Base-by-base conservation (phyloP, 2,797 vertebrate species). In the Apogon hyalosoma region DNA sequence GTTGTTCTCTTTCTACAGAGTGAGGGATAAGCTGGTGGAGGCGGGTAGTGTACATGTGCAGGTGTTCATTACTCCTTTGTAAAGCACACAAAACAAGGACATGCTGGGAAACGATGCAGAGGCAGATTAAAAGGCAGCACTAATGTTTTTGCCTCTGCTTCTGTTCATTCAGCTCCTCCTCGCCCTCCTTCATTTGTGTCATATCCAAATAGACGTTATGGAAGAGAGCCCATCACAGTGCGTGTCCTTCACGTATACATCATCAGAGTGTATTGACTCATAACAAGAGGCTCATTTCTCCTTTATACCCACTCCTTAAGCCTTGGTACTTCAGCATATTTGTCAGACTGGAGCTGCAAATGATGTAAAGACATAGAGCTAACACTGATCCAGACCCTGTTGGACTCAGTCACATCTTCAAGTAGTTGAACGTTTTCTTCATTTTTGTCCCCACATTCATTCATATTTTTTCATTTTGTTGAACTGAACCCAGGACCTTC, bases 1-100 rank as follows among this genome's bases (percentile, higher is more conserved):
- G 79, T 88, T 90, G 80, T 85, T 85, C 69, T 64, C 63, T 59
- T 69, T 70, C 52, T 64, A 65, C 21, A n/a, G 8, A 6, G 55
- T 55, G 60, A 80, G 52, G 42, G 24, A 56, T 58, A 7, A 19
- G 42, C 13, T 7, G 52, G n/a, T 47, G 56, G 73, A 50, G 58
- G 54, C 6, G 40, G 64, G 41, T 52, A 69, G 28, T 41, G 68
- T 38, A 14, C 12, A 14, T 33, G 63, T 59, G 68, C 71, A 75
- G 73, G 75, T 82, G 69, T 50, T 54, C 59, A 18, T 51, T 0
- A 9, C 54, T 0, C 31, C 47, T 54, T 80, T 84, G 43, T 74
- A 11, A 1, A 36, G 51, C 58, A 38, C 75, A 73, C 21, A 68
- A 63, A 83, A 81, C 61, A 79, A 80, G 76, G 65, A 63, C 75